A percentile compares a stretch with the other conserved stretches of the same genome.
Conservation (phyloP, 2,797 vertebrate species). For the Paramormyrops hopkinsi region DNA sequence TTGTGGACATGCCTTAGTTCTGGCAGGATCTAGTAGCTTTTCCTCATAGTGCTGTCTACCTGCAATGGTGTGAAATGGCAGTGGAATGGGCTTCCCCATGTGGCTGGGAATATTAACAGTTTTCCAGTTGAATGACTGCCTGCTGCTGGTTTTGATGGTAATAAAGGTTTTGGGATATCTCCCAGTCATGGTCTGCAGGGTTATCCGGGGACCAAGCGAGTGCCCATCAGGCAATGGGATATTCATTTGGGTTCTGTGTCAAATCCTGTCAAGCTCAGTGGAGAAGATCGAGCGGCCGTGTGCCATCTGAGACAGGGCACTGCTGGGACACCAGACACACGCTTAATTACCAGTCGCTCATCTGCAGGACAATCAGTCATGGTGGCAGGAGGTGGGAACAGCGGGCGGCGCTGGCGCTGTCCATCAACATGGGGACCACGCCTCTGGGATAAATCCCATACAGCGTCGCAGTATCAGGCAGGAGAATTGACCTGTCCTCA, state of each 20-base stretch:
- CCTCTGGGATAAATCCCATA: background rate
- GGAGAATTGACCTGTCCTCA: background rate
- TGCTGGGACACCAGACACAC: background rate
- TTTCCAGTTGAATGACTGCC: background rate
- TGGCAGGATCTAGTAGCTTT: background rate
- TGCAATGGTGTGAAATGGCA: background rate
- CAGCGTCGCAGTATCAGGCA: background rate
- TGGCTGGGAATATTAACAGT: background rate
- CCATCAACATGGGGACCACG: background rate
- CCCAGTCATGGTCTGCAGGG: background rate
- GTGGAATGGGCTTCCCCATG: background rate
- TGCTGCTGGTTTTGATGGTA: background rate
- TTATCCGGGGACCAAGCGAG: background rate
- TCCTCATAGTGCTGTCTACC: background rate
- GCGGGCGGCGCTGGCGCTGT: background rate
- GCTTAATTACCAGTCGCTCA: background rate
- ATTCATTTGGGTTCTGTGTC: background rate
- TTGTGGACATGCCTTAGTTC: background rate
- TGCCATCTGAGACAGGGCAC: background rate
- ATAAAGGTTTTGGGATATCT: background rate
- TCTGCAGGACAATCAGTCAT: background rate
- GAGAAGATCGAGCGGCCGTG: background rate
- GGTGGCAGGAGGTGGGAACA: background rate
- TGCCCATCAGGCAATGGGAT: background rate
- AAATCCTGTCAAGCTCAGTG: background rate